Evolutionary conservation across 1,140 invertebrate genomes (phyloP).

Genomic region (Eupeodes corollae): DNA sequence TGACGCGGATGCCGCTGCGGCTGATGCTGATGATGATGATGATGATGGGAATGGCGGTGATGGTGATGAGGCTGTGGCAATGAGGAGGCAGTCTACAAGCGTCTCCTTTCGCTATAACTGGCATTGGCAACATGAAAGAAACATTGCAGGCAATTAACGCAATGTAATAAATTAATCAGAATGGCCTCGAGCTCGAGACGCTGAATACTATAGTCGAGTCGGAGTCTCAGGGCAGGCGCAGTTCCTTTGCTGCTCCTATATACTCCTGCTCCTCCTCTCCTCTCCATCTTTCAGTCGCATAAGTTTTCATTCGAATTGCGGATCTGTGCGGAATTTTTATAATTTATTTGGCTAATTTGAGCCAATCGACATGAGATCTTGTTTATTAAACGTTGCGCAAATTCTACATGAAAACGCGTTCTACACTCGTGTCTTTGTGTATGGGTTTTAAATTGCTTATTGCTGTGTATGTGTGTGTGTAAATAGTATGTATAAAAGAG

Average conservation of each 20-base stretch:
- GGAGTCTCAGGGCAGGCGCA: not conserved
- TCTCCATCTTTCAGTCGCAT: too few species aligned
- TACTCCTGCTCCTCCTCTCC: not conserved
- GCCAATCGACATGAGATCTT: slow-evolving; percentile 28
- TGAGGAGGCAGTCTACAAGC: too few species aligned
- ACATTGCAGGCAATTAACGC: slow-evolving; percentile 14
- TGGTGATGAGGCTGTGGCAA: too few species aligned
- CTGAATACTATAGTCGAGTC: not conserved
- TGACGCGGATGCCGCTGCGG: too few species aligned
- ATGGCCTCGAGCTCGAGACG: not conserved
- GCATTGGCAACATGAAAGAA: not conserved
- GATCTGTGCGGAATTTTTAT: slow-evolving; percentile 4
- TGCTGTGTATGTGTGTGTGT: not conserved
- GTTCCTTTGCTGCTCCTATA: not conserved
- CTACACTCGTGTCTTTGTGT: not conserved
- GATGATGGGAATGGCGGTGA: too few species aligned
- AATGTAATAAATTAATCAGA: slow-evolving; percentile 14
- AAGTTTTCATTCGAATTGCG: not conserved
- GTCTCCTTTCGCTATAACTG: too few species aligned
- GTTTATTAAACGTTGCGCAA: slow-evolving; percentile 27
- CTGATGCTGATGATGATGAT: too few species aligned
- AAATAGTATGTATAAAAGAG: not conserved
- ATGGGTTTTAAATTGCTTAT: not conserved
- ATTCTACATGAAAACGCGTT: slow-evolving; percentile 9
- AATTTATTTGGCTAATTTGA: slow-evolving; percentile 30